Evolutionary conservation across 2,113 vertebrate genomes (phyloP).

Genomic region (Amblyopsis rosae): DNA sequence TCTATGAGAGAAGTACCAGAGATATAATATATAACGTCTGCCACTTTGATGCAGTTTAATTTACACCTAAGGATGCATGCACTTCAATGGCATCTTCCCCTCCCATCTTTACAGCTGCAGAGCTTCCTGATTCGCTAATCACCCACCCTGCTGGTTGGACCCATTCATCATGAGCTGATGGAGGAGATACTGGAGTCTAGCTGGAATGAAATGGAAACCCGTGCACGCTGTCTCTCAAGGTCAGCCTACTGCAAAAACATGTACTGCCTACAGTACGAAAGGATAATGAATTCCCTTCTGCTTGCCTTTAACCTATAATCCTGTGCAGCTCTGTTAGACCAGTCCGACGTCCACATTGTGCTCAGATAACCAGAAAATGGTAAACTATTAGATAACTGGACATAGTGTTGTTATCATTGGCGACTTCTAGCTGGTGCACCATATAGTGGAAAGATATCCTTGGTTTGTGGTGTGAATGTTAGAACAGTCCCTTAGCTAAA

Average conservation of each 20-base stretch:
- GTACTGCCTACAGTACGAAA: slow-evolving; percentile 24
- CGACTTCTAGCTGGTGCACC: background rate
- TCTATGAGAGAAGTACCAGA: too few species aligned
- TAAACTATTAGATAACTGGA: slow-evolving; percentile 42
- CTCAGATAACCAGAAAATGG: slow-evolving; percentile 48
- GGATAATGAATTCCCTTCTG: slow-evolving; percentile 66
- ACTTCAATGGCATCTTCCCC: slow-evolving; percentile 25
- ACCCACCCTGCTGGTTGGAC: slow-evolving; percentile 43
- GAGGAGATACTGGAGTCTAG: slow-evolving; percentile 54
- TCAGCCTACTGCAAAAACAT: slow-evolving; percentile 44
- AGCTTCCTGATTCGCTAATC: slow-evolving; percentile 53
- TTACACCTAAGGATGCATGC: slow-evolving; percentile 39
- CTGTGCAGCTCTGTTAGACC: slow-evolving; percentile 39
- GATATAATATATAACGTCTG: background rate
- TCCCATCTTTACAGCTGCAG: slow-evolving; percentile 48
- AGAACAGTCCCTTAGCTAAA: slow-evolving; percentile 35
- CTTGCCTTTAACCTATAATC: slow-evolving; percentile 50
- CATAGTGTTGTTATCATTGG: slow-evolving; percentile 33
- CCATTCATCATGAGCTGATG: slow-evolving; percentile 68
- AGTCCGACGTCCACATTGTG: slow-evolving; percentile 31
- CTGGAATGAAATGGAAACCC: slow-evolving; percentile 40
- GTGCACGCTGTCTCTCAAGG: slow-evolving; percentile 58
- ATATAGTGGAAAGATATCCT: slow-evolving; percentile 22
- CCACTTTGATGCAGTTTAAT: slow-evolving; percentile 10
- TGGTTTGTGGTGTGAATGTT: slow-evolving; percentile 35